Percentiles rank a stretch among this genome's conserved stretches.
phyloP scores from a whole-genome alignment of 2,113 vertebrate genomes.

The Dromiciops gliroides region DNA sequence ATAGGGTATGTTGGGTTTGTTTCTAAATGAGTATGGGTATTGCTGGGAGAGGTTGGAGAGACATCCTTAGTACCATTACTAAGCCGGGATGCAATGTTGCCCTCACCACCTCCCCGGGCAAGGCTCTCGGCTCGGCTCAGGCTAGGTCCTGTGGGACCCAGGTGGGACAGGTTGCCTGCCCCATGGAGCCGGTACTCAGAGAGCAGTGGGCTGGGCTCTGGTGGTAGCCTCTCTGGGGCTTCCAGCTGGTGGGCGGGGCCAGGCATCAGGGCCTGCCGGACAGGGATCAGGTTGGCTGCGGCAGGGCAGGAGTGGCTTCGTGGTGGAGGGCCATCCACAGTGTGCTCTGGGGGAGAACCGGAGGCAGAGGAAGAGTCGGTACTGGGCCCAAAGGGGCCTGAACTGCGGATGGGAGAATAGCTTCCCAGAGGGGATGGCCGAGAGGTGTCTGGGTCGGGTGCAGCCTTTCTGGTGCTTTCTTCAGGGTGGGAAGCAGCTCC shows the following conservation, averaged over 20 bases:
- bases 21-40: background rate
- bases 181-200: constrained; percentile 86
- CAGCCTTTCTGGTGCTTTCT: constrained; percentile 63
- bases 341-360: constrained; percentile 83
- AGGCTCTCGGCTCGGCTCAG: constrained; percentile 81
- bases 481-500: constrained; percentile 67
- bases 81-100: constrained; percentile 81
- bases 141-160: constrained; percentile 70
- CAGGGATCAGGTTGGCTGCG: constrained; percentile 82
- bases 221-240: constrained; percentile 64
- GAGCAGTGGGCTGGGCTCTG: constrained; percentile 19
- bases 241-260: constrained; percentile 70
- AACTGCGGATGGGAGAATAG: constrained; percentile 92
- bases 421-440: constrained; percentile 95
- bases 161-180: constrained; percentile 76
- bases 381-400: constrained; percentile 85
- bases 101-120: constrained; percentile 80
- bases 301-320: constrained; percentile 83
- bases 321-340: constrained; percentile 81
- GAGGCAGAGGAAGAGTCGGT: constrained; percentile 88
- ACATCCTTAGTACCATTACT: constrained; percentile 87
- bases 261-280: constrained; percentile 77
- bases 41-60: background rate
- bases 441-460: constrained; percentile 84
- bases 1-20: background rate